Base-by-base conservation (phyloP, 1,140 invertebrate genomes). In the Drosophila nigromelanica region DNA sequence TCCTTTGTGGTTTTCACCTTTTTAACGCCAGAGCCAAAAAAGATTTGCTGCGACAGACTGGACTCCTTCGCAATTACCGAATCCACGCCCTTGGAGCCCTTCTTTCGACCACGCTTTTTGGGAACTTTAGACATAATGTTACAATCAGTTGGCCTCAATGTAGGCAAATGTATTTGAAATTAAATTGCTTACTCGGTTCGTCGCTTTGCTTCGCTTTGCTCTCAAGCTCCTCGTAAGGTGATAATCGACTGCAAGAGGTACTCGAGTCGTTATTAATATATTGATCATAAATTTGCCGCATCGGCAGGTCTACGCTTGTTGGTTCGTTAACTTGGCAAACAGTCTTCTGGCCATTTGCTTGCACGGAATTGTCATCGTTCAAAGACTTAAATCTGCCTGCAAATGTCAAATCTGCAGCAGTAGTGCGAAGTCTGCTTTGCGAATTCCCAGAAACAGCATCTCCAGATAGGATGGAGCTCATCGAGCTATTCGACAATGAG, bases 1-100 rank as follows among this genome's bases (percentile, higher is more conserved):
- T 97, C 95, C 79, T 96, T 96, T 21, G 96, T 97, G 1, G 96
- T 97, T 93, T 97, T 97, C 1, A 97, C 94, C 93, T 97, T 95
- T 68, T 95, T 94, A 78, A 94, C 95, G 39, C 94, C 93, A 18
- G 94, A 93, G 42, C 81, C 76, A 45, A 89, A 77, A 14, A 89
- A 78, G 8, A 91, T 89, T 80, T 91, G 85, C 1, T 89, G 80
- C 1, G 82, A 87, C 0, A 91, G 59, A 58, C 82, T 85, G 4
- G 87, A 77, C 27, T 91, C 87, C 40, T 89, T 86, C 1, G 87
- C 83, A 47, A 92, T 83, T 27, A 87, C 14, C 4, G 93, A 47
- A 64, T 92, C 91, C 2, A 93, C 63, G 14, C 94, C 95, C 76
- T 95, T 95, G 18, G 95, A 95, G 55, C 95, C 95, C 91, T 95